Percentiles rank a stretch among this genome's conserved stretches.
These are phyloP conservation scores for Cerastis rubricosa DNA, from an alignment of 2,888 invertebrate species.

Conservation along the genomic window DNA sequence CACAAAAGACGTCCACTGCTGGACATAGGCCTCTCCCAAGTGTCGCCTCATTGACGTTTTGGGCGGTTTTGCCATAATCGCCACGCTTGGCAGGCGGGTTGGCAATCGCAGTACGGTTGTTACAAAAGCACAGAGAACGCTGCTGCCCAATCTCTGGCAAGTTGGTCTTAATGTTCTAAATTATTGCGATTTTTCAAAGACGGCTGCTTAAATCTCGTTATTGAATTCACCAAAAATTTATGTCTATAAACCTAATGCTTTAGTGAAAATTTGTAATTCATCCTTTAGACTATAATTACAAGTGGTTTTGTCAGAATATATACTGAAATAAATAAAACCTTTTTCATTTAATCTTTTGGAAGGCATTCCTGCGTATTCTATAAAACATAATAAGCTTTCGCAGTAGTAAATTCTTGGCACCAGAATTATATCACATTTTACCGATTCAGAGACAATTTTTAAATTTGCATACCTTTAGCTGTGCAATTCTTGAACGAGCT, in stretches of 20 bases:
- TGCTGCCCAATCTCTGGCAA: too few relatives aligned
- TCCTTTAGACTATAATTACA: neutral
- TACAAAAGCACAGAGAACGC: too few relatives aligned
- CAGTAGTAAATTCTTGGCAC: conserved; percentile 37
- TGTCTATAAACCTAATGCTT: too few relatives aligned
- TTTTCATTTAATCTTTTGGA: neutral
- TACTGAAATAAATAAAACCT: neutral
- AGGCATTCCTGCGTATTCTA: neutral
- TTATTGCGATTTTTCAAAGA: neutral
- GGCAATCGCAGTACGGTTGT: too few relatives aligned
- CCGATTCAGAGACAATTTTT: conserved; percentile 44
- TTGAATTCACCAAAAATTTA: too few relatives aligned
- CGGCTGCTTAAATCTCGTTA: neutral
- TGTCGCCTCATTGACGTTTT: too few relatives aligned
- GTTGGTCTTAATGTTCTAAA: too few relatives aligned
- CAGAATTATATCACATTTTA: conserved; percentile 18
- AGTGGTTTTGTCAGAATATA: neutral
- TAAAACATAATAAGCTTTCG: neutral
- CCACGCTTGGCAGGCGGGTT: too few relatives aligned
- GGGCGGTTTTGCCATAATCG: too few relatives aligned
- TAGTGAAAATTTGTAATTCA: neutral
- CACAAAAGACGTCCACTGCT: too few relatives aligned
- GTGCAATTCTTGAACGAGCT: conserved; percentile 43
- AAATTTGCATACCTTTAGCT: conserved; percentile 39
- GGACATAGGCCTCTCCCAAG: too few relatives aligned